These are phyloP conservation scores for Mobula birostris DNA, from an alignment of 2,113 vertebrate species.

Conservation along the genomic window DNA sequence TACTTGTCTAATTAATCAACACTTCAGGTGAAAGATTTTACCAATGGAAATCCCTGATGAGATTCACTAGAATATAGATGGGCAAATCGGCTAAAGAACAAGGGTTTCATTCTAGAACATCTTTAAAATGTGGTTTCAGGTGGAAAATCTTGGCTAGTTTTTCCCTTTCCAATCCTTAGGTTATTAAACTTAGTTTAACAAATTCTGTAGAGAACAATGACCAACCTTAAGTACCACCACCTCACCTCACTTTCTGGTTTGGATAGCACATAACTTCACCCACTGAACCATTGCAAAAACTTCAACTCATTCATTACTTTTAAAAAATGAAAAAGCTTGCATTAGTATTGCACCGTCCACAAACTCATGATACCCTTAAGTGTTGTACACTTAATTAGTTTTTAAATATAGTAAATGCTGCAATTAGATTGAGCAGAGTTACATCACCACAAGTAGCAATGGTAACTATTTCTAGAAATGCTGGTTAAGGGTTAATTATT, in stretches of 20 bases:
- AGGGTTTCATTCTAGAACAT: neutral
- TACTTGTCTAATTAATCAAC: neutral
- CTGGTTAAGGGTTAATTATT: neutral
- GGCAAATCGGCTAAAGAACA: neutral
- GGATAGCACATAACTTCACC: neutral
- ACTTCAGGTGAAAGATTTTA: neutral
- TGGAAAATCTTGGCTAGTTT: neutral
- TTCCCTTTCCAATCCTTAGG: neutral
- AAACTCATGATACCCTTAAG: neutral
- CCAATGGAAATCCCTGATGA: neutral
- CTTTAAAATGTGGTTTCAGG: neutral
- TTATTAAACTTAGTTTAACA: neutral
- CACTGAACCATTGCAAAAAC: neutral
- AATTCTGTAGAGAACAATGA: neutral
- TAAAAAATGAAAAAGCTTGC: neutral
- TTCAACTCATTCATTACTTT: neutral
- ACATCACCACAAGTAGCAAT: neutral
- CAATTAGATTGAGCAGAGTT: neutral
- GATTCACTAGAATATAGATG: neutral
- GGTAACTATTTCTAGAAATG: neutral
- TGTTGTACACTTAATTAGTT: neutral
- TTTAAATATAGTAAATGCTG: neutral
- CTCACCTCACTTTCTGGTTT: no score
- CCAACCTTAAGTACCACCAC: no score
- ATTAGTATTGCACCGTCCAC: no score